A percentile compares a stretch with the other conserved stretches of the same genome.
Conservation (phyloP, 2,888 invertebrate genomes). For the Lithophane ornitopus region DNA sequence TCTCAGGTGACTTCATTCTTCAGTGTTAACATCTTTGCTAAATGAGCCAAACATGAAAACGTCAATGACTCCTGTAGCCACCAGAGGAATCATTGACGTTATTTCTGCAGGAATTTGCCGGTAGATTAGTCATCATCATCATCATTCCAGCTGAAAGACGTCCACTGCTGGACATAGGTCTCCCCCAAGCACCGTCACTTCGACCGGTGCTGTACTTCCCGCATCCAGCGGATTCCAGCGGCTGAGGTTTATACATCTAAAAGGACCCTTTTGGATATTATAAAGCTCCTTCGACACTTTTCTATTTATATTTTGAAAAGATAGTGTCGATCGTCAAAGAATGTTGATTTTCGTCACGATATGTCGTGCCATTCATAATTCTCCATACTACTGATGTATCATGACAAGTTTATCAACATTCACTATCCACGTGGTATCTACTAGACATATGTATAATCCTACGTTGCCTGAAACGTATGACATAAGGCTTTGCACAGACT, state of each 20-base stretch:
- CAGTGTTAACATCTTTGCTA: neutral
- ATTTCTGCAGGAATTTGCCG: neutral
- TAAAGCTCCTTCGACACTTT: neutral
- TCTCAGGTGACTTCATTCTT: no score
- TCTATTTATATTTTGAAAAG: neutral
- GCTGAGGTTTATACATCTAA: no score
- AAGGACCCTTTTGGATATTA: no score
- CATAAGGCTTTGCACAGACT: slow-evolving; percentile 4
- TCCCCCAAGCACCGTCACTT: neutral
- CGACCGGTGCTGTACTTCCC: neutral
- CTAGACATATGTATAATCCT: neutral
- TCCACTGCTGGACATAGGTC: neutral
- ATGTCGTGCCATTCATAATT: neutral
- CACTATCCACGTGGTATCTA: neutral
- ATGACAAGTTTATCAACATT: slow-evolving; percentile 15
- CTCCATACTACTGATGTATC: slow-evolving; percentile 8
- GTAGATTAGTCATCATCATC: no score
- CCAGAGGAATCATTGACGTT: no score
- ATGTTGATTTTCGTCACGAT: neutral
- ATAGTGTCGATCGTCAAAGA: neutral
- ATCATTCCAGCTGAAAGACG: neutral
- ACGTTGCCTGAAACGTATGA: neutral
- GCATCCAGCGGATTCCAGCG: neutral
- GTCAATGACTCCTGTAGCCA: no score
- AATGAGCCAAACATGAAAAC: neutral